Conservation (phyloP, 2,888 invertebrate genomes). For the Philereme transversata region DNA sequence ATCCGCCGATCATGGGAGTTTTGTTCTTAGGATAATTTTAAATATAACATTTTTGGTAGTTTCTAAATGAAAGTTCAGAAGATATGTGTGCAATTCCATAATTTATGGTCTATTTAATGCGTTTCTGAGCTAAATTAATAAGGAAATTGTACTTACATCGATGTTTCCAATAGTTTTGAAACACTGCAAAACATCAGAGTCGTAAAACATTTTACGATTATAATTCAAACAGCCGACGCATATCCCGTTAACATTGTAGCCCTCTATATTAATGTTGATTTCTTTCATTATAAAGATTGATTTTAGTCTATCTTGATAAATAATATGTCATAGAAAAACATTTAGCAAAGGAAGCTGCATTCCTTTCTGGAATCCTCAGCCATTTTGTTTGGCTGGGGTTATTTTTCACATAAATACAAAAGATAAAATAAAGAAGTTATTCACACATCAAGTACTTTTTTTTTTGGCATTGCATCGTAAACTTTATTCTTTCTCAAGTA, state of each 20-base stretch:
- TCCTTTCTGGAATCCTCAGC: slow-evolving; percentile 63
- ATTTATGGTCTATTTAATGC: neutral
- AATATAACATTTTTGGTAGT: slow-evolving; percentile 38
- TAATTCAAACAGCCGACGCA: slow-evolving; percentile 77
- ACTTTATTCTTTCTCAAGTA: no score
- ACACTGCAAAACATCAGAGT: slow-evolving; percentile 60
- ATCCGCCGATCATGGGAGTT: slow-evolving; percentile 68
- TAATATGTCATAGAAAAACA: slow-evolving; percentile 41
- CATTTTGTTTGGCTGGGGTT: slow-evolving; percentile 55
- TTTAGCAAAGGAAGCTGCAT: slow-evolving; percentile 68
- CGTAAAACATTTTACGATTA: slow-evolving; percentile 70
- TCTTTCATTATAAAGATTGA: slow-evolving; percentile 63
- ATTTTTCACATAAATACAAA: no score
- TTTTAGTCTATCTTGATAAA: slow-evolving; percentile 4
- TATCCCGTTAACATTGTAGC: slow-evolving; percentile 77
- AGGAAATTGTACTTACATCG: slow-evolving; percentile 61
- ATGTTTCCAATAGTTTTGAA: slow-evolving; percentile 67
- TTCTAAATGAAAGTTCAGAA: slow-evolving; percentile 43
- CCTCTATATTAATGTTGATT: slow-evolving; percentile 78
- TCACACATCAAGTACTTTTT: no score
- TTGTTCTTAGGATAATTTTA: slow-evolving; percentile 59
- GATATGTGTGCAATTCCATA: neutral
- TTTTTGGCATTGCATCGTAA: no score
- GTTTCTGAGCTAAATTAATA: slow-evolving; percentile 1
- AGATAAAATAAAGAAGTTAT: no score